phyloP scores from a whole-genome alignment of 2,888 invertebrate genomes.

The Smittia aterrima region DNA sequence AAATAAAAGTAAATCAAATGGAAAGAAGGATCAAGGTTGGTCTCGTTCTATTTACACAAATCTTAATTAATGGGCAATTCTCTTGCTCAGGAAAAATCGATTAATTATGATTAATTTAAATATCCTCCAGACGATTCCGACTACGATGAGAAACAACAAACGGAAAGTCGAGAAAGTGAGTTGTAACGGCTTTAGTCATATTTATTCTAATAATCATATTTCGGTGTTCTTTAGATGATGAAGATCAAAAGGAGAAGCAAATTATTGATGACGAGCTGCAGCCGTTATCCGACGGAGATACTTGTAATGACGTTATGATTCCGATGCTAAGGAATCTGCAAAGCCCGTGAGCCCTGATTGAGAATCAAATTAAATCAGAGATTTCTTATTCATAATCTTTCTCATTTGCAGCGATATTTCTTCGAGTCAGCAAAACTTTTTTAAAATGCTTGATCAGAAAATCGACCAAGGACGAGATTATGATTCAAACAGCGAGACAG shows the following conservation, averaged over 20 bases:
- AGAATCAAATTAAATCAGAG: not conserved
- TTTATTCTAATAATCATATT: too few relatives aligned
- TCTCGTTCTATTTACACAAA: too few relatives aligned
- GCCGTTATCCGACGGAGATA: conserved; percentile 21
- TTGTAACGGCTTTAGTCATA: not conserved
- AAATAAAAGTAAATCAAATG: conserved; percentile 37
- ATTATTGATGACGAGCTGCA: conserved; percentile 28
- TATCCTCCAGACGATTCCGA: conserved; percentile 46
- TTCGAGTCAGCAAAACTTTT: conserved; percentile 87
- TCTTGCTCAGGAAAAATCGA: too few relatives aligned
- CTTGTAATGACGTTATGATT: conserved; percentile 35
- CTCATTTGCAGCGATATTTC: conserved; percentile 74
- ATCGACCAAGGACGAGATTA: conserved; percentile 87
- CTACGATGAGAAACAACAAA: conserved; percentile 54
- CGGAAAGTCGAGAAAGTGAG: conserved; percentile 43
- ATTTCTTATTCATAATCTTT: too few relatives aligned
- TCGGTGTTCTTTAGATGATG: conserved; percentile 14
- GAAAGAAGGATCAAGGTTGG: conserved; percentile 37
- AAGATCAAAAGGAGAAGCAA: conserved; percentile 35
- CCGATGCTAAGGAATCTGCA: conserved; percentile 53
- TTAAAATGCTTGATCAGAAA: conserved; percentile 89
- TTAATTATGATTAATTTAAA: too few relatives aligned
- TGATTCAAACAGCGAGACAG: conserved; percentile 73
- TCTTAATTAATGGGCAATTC: too few relatives aligned
- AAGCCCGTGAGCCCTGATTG: conserved; percentile 55